Evolutionary conservation across 2,113 vertebrate genomes (phyloP), one percentile per base, ranked within the genome.

Genomic region (Eudyptes chrysolophus): DNA sequence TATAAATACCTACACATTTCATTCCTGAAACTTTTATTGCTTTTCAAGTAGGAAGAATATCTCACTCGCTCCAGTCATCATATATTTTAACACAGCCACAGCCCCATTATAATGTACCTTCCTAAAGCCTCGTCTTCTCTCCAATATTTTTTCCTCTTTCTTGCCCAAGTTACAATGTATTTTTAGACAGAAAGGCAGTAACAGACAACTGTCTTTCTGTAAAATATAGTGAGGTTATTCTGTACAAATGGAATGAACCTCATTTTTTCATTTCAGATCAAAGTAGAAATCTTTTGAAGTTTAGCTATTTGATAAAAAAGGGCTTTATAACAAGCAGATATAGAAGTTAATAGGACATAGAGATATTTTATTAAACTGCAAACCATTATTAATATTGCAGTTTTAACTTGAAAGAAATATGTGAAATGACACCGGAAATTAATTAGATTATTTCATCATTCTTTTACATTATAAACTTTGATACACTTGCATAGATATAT

Each of bases 401-500:
- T 97, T 98, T 98, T 98, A 98, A 98, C 98, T 98, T 98, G 98
- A 99, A 98, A 98, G 98, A 98, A 98, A 98, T 98, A 98, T 98
- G 98, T 98, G 98, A 97, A 98, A 98, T 98, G 98, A 98, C 98
- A 98, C 98, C 97, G 96, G 98, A 98, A 98, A 98, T 99, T 98
- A 99, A 99, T 98, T 98, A 98, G 98, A 98, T 98, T 98, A 98
- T 98, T 99, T 98, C 98, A 99, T 99, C 98, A 98, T 98, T 99
- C 98, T 98, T 99, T 99, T 98, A 99, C 99, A 99, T 98, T 97
- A 98, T 97, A 98, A 97, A 98, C 98, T 99, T 99, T 99, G 99
- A 99, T 99, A 99, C 97, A 95, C 96, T 98, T 97, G 97, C 98
- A 98, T 97, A 98, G 98, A 99, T 98, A 99, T 99, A 99, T 98